Percentiles rank a stretch among this genome's conserved stretches.
Evolutionary conservation across 2,113 vertebrate species (phyloP).

Genomic region (Crocuta crocuta): DNA sequence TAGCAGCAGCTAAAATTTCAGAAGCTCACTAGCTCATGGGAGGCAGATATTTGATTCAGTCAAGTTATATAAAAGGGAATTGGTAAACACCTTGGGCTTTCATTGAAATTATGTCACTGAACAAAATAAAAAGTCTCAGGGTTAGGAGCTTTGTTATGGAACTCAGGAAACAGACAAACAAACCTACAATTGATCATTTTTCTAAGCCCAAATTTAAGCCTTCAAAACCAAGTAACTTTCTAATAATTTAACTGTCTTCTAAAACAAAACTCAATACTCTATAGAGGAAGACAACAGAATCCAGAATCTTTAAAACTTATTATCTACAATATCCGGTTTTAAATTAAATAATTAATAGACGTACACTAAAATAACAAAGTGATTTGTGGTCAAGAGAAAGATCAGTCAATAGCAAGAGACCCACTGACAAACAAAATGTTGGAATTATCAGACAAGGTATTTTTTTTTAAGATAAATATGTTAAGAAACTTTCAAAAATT

Average conservation of each 20-base stretch:
- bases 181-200: background rate
- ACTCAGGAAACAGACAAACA: background rate
- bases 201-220: background rate
- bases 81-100: background rate
- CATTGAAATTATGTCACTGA: background rate
- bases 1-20: background rate
- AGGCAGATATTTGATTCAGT: background rate
- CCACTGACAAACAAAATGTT: background rate
- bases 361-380: background rate
- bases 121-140: background rate
- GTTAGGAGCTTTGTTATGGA: background rate
- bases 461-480: background rate
- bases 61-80: background rate
- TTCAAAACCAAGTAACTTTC: background rate
- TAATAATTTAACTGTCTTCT: background rate
- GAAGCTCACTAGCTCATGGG: background rate
- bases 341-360: background rate
- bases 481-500: background rate
- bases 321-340: background rate
- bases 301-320: background rate
- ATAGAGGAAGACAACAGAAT: background rate
- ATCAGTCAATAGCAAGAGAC: background rate
- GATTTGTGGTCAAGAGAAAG: background rate
- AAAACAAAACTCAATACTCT: background rate
- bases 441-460: background rate